Conservation (phyloP, 2,888 invertebrate species). For the Temnothorax ravouxi region DNA sequence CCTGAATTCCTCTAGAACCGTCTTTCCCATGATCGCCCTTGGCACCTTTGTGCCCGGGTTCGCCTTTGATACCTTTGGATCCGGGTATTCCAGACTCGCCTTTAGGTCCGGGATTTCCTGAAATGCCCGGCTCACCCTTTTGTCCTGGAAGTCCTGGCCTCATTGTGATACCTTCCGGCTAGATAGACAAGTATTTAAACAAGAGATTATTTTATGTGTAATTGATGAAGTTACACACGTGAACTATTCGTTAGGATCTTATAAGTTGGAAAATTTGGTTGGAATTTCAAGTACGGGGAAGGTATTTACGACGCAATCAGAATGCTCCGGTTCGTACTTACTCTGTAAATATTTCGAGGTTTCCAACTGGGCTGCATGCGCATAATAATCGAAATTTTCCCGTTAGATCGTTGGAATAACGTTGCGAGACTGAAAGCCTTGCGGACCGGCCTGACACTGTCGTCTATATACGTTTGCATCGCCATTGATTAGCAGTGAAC, state of each 20-base stretch:
- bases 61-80: slow-evolving; percentile 87
- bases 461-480: slow-evolving; percentile 58
- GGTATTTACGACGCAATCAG: slow-evolving; percentile 49
- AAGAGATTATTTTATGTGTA: not conserved
- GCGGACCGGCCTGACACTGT: slow-evolving; percentile 38
- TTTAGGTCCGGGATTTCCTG: slow-evolving; percentile 92
- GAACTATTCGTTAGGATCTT: not conserved
- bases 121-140: slow-evolving; percentile 88
- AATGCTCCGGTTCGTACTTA: slow-evolving; percentile 85
- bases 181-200: slow-evolving; percentile 4
- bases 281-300: slow-evolving; percentile 6
- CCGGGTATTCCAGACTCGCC: slow-evolving; percentile 89
- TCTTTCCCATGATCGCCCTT: slow-evolving; percentile 90
- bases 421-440: slow-evolving; percentile 63
- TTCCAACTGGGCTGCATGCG: slow-evolving; percentile 92
- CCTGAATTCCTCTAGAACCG: slow-evolving; percentile 87
- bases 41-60: slow-evolving; percentile 90
- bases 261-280: slow-evolving; percentile 9
- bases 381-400: slow-evolving; percentile 80
- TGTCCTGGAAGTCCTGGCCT: slow-evolving; percentile 87
- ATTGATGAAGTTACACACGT: not conserved
- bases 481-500: slow-evolving; percentile 59
- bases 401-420: slow-evolving; percentile 74
- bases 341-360: slow-evolving; percentile 92
- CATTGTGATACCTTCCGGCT: slow-evolving; percentile 84